Evolutionary conservation across 2,113 vertebrate species (phyloP).

Genomic region (Ondatra zibethicus): DNA sequence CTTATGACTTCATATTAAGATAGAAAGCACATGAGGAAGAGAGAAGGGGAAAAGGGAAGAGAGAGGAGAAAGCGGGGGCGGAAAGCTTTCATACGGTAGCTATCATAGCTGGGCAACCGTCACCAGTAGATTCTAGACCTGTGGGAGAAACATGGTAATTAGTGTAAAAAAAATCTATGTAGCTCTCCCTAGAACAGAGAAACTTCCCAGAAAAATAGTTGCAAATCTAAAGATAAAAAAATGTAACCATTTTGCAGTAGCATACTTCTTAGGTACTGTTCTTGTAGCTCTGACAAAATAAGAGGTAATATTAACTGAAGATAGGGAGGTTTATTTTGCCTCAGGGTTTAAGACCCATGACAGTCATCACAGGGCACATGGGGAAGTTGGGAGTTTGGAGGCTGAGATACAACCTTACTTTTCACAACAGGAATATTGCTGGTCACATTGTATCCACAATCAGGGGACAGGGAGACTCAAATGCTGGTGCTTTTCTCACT

Average conservation of each 20-base stretch:
- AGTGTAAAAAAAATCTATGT: background rate
- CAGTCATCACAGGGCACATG: background rate
- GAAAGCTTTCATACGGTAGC: background rate
- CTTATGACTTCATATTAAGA: background rate
- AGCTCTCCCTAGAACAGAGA: background rate
- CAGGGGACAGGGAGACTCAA: background rate
- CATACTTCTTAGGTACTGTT: background rate
- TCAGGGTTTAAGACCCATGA: background rate
- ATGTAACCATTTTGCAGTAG: background rate
- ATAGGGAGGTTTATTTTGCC: no score
- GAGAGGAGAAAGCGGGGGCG: background rate
- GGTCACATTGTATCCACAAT: background rate
- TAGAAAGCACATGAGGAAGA: background rate
- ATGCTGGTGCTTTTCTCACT: background rate
- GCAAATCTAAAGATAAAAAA: constrained; percentile 17
- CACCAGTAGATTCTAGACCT: background rate
- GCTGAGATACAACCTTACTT: background rate
- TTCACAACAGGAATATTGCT: background rate
- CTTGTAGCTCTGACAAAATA: background rate
- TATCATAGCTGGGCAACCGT: background rate
- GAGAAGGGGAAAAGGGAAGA: background rate
- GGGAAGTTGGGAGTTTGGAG: background rate
- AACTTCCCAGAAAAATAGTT: background rate
- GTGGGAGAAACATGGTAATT: background rate
- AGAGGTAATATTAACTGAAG: background rate